phyloP scores from a whole-genome alignment of 2,797 vertebrate species.

The Kryptolebias ocellatus region DNA sequence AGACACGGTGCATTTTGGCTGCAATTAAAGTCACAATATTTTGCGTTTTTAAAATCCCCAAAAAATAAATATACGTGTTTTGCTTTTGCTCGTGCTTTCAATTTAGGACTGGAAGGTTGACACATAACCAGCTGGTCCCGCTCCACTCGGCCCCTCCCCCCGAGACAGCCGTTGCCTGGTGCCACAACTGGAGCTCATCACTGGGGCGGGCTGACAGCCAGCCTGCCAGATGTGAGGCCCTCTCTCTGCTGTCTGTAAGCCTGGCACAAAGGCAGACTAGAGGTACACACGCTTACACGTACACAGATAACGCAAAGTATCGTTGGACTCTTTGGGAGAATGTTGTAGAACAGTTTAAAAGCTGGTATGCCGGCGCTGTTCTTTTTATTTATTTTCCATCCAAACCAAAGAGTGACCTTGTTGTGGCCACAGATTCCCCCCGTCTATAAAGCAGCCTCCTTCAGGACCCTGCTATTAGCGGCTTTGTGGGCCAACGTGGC shows the following conservation, averaged over 20 bases:
- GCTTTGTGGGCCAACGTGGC: slow-evolving; percentile 73
- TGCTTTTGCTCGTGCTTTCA: slow-evolving; percentile 47
- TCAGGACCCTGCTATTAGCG: slow-evolving; percentile 73
- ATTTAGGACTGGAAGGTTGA: slow-evolving; percentile 39
- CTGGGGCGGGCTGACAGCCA: slow-evolving; percentile 60
- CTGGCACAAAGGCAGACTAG: slow-evolving; percentile 56
- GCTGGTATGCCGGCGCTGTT: slow-evolving; percentile 22
- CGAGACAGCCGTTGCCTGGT: slow-evolving; percentile 62
- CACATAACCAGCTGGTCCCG: slow-evolving; percentile 61
- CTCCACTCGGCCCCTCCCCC: slow-evolving; percentile 58
- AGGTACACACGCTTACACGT: slow-evolving; percentile 37
- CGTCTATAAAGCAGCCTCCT: slow-evolving; percentile 61
- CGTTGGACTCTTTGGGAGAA: neutral
- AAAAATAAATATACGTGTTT: slow-evolving; percentile 1
- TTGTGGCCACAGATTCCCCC: slow-evolving; percentile 67
- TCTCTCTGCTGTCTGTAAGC: slow-evolving; percentile 48
- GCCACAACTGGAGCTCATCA: slow-evolving; percentile 77
- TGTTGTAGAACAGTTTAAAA: slow-evolving; percentile 18
- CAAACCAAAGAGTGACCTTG: slow-evolving; percentile 66
- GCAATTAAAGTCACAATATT: slow-evolving; percentile 1
- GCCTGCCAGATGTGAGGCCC: slow-evolving; percentile 74
- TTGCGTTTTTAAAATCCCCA: neutral
- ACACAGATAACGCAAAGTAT: slow-evolving; percentile 34
- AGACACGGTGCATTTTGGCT: slow-evolving; percentile 3
- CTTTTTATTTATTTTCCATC: slow-evolving; percentile 46